phyloP scores from a whole-genome alignment of 1,140 invertebrate genomes.

The Zaprionus tsacasi region DNA sequence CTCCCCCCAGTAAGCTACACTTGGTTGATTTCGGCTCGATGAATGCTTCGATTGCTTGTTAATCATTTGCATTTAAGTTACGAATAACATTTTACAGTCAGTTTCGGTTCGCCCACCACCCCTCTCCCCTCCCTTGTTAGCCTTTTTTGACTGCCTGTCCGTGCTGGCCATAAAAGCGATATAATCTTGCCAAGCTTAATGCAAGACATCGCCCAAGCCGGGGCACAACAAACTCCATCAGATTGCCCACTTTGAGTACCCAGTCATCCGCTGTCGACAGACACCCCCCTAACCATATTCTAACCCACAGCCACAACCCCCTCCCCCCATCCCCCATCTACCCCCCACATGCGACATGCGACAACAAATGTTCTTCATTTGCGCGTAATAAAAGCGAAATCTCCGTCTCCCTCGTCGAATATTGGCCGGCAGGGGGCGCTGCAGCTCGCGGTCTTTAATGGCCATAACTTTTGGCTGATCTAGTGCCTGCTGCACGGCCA shows the following conservation, averaged over 20 bases:
- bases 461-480: conserved; percentile 49
- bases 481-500: neutral
- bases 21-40: neutral
- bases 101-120: no score
- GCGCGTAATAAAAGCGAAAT: conserved; percentile 73
- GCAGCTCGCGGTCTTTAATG: conserved; percentile 31
- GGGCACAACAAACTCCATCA: neutral
- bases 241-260: conserved; percentile 20
- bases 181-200: conserved; percentile 49
- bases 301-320: neutral
- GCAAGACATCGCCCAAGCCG: conserved; percentile 1
- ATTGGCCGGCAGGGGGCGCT: conserved; percentile 60
- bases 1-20: neutral
- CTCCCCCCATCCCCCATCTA: neutral
- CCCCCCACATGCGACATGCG: conserved; percentile 12
- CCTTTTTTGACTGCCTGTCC: neutral
- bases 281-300: neutral
- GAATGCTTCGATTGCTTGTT: conserved; percentile 61
- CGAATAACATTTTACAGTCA: conserved; percentile 45
- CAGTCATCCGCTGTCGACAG: neutral
- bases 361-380: conserved; percentile 73
- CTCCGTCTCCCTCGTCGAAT: conserved; percentile 37
- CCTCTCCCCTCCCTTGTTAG: neutral
- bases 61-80: conserved; percentile 64
- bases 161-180: conserved; percentile 44